Evolutionary conservation across 1,140 invertebrate species (phyloP).

Genomic region (Drosophila tani): DNA sequence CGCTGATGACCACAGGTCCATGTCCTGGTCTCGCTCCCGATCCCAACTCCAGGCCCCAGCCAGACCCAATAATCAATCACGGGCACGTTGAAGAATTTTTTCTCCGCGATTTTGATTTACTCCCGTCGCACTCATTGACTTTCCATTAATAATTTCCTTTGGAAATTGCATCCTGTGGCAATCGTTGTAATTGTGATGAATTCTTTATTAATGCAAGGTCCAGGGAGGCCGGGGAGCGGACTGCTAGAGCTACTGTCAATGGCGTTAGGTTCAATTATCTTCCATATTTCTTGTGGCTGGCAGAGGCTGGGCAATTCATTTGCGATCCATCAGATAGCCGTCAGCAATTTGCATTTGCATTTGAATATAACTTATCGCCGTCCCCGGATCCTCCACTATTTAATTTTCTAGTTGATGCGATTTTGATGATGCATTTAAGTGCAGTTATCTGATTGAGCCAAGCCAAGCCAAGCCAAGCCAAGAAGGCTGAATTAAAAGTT

Average conservation of each 20-base stretch:
- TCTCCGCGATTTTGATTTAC: slow-evolving; percentile 42
- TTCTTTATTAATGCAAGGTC: slow-evolving; percentile 69
- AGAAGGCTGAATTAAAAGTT: slow-evolving; percentile 8
- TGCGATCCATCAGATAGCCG: slow-evolving; percentile 60
- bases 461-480: slow-evolving; percentile 1
- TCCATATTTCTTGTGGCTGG: slow-evolving; percentile 40
- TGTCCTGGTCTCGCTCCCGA: slow-evolving; percentile 3
- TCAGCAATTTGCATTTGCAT: slow-evolving; percentile 52
- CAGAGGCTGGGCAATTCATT: slow-evolving; percentile 49
- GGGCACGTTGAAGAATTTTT: slow-evolving; percentile 72
- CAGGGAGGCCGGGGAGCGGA: not conserved
- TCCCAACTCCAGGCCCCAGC: slow-evolving; percentile 2
- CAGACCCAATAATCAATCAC: slow-evolving; percentile 74
- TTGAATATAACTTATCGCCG: slow-evolving; percentile 19
- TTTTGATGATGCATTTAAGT: slow-evolving; percentile 70
- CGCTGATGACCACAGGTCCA: slow-evolving; percentile 56
- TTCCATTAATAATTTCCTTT: slow-evolving; percentile 84
- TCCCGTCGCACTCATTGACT: slow-evolving; percentile 72
- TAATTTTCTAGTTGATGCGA: slow-evolving; percentile 59
- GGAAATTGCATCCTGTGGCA: slow-evolving; percentile 81
- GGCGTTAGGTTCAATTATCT: slow-evolving; percentile 79
- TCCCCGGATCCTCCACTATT: slow-evolving; percentile 17
- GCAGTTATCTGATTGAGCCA: slow-evolving; percentile 54
- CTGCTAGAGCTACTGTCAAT: slow-evolving; percentile 52
- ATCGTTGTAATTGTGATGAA: slow-evolving; percentile 84